Base-by-base conservation (phyloP, 1,140 invertebrate genomes). In the Lineus longissimus region DNA sequence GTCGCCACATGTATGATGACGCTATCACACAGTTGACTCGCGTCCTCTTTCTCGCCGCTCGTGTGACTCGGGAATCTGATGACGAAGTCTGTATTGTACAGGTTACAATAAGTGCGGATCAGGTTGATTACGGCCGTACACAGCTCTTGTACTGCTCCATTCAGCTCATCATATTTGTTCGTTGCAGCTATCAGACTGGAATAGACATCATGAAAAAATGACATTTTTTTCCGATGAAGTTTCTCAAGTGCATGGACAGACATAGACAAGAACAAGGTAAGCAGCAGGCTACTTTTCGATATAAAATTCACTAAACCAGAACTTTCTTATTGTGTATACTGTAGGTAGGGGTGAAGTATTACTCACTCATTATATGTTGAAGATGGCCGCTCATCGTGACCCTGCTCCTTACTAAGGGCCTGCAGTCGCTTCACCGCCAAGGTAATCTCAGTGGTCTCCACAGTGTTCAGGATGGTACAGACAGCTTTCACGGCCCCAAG, bases 401-500 rank as follows among this genome's bases (percentile, higher is more conserved):
- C 64, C 60, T 15, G 30, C 71, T 64, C 25, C 56, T 67, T 66
- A 19, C 51, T 65, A 56, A 66, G 25, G 15, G 64, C n/a, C 25
- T 51, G 19, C 4, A 51, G 4, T 9, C 76, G 69, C 58, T 88
- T 87, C 2, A 94, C 81, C 4, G 19, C 25, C 19, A 19, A 27
- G 19, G 25, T 7, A 9, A 95, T 86, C 72, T 94, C 91, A 51
- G 89, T 80, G 0, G 93, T 96, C 81, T 96, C 92, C 1, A 96
- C 87, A 62, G 88, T 89, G 13, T 91, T 91, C 66, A 96, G 88
- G 25, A 94, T 81, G 27, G 92, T 88, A 76, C 93, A 94, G 9
- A 98, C 88, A 0, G 92, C 92, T 82, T 97, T 97, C 0, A 96
- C 91, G 0, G 92, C 89, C 80, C 97, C 94, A 22, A 90, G 85